Percentiles rank a stretch among this genome's conserved stretches.
These are phyloP conservation scores for Cyprinodon tularosa DNA, from an alignment of 2,113 vertebrate genomes.

Conservation along the genomic window DNA sequence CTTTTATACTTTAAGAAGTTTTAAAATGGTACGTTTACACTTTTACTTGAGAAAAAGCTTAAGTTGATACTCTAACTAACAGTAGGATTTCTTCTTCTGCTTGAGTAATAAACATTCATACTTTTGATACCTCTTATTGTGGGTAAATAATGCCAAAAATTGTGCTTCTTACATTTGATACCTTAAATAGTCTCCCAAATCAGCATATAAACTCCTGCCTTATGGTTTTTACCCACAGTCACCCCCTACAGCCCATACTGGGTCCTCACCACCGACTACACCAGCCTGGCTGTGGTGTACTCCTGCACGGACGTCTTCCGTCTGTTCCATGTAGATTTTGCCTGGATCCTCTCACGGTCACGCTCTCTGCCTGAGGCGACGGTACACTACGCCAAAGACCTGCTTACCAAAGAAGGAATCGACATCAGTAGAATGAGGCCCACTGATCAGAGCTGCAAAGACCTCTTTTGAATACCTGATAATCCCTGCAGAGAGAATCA, in stretches of 20 bases:
- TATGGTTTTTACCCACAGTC: slow-evolving; percentile 8
- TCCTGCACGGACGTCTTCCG: slow-evolving; percentile 20
- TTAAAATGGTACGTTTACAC: no score
- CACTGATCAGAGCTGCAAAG: slow-evolving; percentile 23
- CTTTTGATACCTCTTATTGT: no score
- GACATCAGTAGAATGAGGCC: not conserved
- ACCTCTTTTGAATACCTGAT: not conserved
- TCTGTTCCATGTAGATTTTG: slow-evolving; percentile 9
- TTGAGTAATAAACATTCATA: no score
- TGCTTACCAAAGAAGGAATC: slow-evolving; percentile 5
- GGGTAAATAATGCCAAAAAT: not conserved
- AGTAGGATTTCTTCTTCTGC: no score
- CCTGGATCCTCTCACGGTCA: slow-evolving; percentile 24
- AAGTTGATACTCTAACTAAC: no score
- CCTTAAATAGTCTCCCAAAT: not conserved
- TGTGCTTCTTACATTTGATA: not conserved
- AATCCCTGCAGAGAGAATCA: no score
- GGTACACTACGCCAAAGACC: not conserved
- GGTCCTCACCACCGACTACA: slow-evolving; percentile 32
- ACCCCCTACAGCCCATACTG: slow-evolving; percentile 23
- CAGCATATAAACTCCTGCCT: not conserved
- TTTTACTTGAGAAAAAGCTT: not conserved
- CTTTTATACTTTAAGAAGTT: no score
- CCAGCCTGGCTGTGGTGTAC: slow-evolving; percentile 20
- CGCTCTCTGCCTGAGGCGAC: not conserved